Percentiles rank a stretch among this genome's conserved stretches.
Conservation (phyloP, 1,140 invertebrate genomes). For the Drosophila biarmipes region DNA sequence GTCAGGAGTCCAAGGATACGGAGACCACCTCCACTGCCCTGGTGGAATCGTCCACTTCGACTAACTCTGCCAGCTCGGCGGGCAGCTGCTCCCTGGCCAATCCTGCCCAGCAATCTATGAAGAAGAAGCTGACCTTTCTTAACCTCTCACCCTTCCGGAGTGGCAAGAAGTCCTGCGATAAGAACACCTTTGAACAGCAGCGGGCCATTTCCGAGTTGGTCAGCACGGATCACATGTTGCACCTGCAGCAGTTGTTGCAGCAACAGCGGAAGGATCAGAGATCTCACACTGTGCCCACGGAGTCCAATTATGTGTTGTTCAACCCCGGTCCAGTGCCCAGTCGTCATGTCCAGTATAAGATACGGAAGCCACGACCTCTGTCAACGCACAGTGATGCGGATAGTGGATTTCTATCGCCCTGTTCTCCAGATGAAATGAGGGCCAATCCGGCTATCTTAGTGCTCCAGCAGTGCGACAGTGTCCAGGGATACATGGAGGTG, state of each 20-base stretch:
- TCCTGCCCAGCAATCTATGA: slow-evolving; percentile 47
- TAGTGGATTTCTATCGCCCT: slow-evolving; percentile 82
- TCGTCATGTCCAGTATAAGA: slow-evolving; percentile 83
- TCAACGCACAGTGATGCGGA: slow-evolving; percentile 84
- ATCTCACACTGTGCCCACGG: slow-evolving; percentile 76
- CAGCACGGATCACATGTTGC: slow-evolving; percentile 75
- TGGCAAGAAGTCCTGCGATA: slow-evolving; percentile 39
- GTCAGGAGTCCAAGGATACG: slow-evolving; percentile 80
- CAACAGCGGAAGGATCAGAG: slow-evolving; percentile 61
- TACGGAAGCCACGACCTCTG: slow-evolving; percentile 71
- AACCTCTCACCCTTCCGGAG: slow-evolving; percentile 76
- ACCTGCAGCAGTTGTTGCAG: slow-evolving; percentile 69
- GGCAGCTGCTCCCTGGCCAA: slow-evolving; percentile 56
- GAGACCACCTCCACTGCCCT: slow-evolving; percentile 79
- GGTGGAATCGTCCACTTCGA: slow-evolving; percentile 77
- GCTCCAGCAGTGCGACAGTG: slow-evolving; percentile 83
- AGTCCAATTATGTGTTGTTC: slow-evolving; percentile 82
- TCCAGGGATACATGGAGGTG: slow-evolving; percentile 84
- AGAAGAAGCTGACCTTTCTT: slow-evolving; percentile 76
- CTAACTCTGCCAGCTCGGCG: slow-evolving; percentile 65
- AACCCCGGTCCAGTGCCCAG: slow-evolving; percentile 83
- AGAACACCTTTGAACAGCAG: slow-evolving; percentile 38
- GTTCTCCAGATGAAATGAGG: slow-evolving; percentile 77
- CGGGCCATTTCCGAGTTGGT: slow-evolving; percentile 71
- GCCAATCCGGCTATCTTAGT: slow-evolving; percentile 79